Percentiles rank a stretch among this genome's conserved stretches.
Conservation (phyloP, 2,113 vertebrate species). For the Ranitomeya variabilis region DNA sequence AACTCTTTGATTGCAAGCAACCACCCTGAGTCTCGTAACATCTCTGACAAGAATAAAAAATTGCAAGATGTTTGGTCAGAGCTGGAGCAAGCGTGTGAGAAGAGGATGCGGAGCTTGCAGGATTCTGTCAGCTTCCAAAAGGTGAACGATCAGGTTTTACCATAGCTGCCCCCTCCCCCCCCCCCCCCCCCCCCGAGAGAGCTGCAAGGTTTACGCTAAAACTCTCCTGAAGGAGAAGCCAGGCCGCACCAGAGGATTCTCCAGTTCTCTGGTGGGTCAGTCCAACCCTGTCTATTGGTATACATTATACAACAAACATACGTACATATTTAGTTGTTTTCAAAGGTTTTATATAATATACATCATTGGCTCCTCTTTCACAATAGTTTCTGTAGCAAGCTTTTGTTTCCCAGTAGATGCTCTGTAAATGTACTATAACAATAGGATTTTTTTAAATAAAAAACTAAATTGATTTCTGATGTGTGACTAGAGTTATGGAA, state of each 20-base stretch:
- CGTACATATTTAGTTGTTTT: no score
- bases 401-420: no score
- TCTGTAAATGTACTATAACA: neutral
- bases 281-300: no score
- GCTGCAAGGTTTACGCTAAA: no score
- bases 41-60: constrained; percentile 73
- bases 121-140: constrained; percentile 77
- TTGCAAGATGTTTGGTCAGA: constrained; percentile 77
- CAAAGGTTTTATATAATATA: no score
- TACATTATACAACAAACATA: no score
- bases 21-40: constrained; percentile 69
- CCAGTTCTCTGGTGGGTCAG: no score
- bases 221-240: no score
- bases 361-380: no score
- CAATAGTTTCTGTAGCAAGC: no score
- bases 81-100: constrained; percentile 76
- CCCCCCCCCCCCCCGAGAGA: no score
- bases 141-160: constrained; percentile 65
- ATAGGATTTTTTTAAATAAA: neutral
- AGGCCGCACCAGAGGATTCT: no score
- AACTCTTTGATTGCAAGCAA: constrained; percentile 64
- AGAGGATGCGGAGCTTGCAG: constrained; percentile 73
- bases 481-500: neutral
- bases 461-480: neutral
- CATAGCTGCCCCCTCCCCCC: neutral